Percentiles rank a stretch among this genome's conserved stretches.
Evolutionary conservation across 2,113 vertebrate species (phyloP).

Genomic region (Diadophis punctatus): DNA sequence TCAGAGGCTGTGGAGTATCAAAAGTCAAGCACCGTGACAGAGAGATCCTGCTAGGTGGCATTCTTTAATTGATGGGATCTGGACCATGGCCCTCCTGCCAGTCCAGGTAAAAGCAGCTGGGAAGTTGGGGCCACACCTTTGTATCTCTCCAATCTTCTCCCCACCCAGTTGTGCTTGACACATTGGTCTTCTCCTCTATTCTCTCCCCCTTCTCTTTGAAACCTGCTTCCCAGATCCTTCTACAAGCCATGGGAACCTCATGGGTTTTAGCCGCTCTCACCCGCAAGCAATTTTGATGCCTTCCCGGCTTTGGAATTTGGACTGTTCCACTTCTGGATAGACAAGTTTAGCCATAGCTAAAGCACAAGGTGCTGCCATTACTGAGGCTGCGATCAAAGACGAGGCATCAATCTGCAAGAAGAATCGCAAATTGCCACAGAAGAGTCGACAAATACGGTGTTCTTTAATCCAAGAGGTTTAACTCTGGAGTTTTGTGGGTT

Average conservation of each 20-base stretch:
- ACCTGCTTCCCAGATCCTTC: background rate
- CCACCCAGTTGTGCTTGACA: background rate
- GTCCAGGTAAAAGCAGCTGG: background rate
- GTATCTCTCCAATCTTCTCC: background rate
- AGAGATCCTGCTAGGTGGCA: background rate
- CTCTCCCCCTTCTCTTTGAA: no score
- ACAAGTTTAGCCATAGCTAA: conserved; percentile 88
- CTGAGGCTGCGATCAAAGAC: conserved; percentile 87
- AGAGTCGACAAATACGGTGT: background rate
- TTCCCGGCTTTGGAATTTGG: conserved; percentile 69
- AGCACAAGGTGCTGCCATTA: conserved; percentile 95
- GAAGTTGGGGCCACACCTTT: background rate
- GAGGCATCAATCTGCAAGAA: conserved; percentile 80
- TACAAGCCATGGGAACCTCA: no score
- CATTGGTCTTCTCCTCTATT: background rate
- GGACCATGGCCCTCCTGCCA: background rate
- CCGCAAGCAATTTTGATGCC: conserved; percentile 59
- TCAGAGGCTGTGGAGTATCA: background rate
- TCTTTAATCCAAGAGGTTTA: background rate
- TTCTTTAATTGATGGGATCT: background rate
- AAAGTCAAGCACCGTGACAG: background rate
- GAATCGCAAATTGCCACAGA: background rate
- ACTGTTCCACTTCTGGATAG: conserved; percentile 88
- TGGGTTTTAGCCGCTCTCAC: conserved; percentile 53
- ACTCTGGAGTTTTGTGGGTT: background rate